A percentile compares a stretch with the other conserved stretches of the same genome.
Evolutionary conservation across 2,113 vertebrate species (phyloP).

Genomic region (Coreoperca whiteheadi): DNA sequence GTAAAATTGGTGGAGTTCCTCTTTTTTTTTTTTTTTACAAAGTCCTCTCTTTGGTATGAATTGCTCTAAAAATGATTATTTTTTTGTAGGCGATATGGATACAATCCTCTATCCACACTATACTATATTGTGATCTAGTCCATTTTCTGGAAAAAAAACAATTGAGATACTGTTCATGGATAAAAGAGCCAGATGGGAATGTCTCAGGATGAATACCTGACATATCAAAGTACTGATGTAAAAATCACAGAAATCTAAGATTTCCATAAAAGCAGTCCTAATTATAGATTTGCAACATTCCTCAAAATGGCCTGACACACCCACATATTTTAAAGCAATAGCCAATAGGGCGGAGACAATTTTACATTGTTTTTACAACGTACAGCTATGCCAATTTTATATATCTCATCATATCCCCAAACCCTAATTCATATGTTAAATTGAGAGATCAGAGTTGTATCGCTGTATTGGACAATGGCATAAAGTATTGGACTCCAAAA

Average conservation of each 20-base stretch:
- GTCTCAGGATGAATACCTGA: neutral
- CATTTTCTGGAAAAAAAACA: neutral
- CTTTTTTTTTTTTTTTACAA: neutral
- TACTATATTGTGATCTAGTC: neutral
- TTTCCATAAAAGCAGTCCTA: neutral
- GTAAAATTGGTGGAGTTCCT: neutral
- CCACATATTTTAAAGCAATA: neutral
- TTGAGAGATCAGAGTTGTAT: neutral
- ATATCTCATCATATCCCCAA: neutral
- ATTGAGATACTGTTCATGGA: neutral
- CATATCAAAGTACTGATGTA: neutral
- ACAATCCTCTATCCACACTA: neutral
- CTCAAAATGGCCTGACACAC: neutral
- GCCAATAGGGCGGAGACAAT: neutral
- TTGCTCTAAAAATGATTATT: too few relatives aligned
- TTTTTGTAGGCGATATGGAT: neutral
- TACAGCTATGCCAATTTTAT: too few relatives aligned
- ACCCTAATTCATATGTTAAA: neutral
- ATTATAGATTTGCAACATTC: neutral
- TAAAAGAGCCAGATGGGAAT: neutral
- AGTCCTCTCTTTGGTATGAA: neutral
- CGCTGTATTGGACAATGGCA: neutral
- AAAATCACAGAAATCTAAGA: neutral
- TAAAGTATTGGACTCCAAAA: constrained; percentile 9
- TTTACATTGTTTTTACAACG: too few relatives aligned